phyloP scores from a whole-genome alignment of 2,888 invertebrate genomes.

The Oxytorus armatus region DNA sequence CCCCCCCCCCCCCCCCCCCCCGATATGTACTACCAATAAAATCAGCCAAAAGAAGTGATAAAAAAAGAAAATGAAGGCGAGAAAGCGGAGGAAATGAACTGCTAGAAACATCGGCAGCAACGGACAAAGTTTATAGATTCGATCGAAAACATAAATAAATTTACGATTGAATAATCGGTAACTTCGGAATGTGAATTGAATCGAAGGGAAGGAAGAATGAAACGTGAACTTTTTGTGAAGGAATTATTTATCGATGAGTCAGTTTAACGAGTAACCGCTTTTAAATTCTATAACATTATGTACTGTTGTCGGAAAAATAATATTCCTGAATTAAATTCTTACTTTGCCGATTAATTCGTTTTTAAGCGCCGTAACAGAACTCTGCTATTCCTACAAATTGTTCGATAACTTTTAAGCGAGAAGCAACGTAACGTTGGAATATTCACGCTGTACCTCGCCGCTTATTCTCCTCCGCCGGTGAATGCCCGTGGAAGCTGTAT shows the following conservation, averaged over 20 bases:
- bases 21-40: conserved; percentile 25
- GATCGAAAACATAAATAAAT: conserved; percentile 19
- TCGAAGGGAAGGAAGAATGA: not conserved
- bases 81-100: conserved; percentile 21
- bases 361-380: conserved; percentile 22
- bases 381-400: not conserved
- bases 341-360: conserved; percentile 38
- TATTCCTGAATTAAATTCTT: conserved; percentile 43
- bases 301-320: conserved; percentile 23
- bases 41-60: conserved; percentile 37
- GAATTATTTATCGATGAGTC: conserved; percentile 1
- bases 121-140: conserved; percentile 22
- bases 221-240: not conserved
- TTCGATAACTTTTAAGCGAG: not conserved
- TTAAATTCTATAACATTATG: not conserved
- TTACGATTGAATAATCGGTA: conserved; percentile 11
- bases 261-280: not conserved
- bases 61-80: conserved; percentile 26
- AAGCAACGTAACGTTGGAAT: not conserved
- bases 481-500: not conserved
- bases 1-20: conserved; percentile 26
- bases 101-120: conserved; percentile 31
- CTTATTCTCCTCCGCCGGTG: not conserved
- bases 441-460: not conserved
- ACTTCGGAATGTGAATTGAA: conserved; percentile 13